Percentiles rank a stretch among this genome's conserved stretches.
Conservation (phyloP, 2,797 vertebrate species). For the Xenentodon cancila region DNA sequence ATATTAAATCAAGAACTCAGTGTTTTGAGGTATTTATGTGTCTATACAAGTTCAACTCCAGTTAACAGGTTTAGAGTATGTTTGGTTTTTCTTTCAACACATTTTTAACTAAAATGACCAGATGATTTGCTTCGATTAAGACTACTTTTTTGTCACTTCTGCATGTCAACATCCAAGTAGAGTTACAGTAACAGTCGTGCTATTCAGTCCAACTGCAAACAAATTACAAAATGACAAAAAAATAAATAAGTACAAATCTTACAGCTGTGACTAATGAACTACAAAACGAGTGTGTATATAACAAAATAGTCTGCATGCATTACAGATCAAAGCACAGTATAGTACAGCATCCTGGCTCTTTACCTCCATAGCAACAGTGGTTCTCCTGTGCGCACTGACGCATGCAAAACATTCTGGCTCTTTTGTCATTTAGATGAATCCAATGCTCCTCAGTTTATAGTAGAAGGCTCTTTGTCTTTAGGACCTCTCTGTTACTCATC, state of each 20-base stretch:
- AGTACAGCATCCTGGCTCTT: slow-evolving; percentile 44
- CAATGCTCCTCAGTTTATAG: slow-evolving; percentile 60
- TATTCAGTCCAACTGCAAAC: background rate
- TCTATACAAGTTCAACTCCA: too few species aligned
- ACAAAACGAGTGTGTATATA: slow-evolving; percentile 15
- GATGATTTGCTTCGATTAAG: background rate
- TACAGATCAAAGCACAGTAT: slow-evolving; percentile 62
- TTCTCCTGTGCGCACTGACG: slow-evolving; percentile 64
- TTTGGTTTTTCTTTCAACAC: background rate
- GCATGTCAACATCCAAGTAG: too few species aligned
- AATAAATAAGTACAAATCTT: background rate
- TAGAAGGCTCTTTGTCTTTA: slow-evolving; percentile 66
- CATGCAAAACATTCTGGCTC: slow-evolving; percentile 63
- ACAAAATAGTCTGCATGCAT: slow-evolving; percentile 43
- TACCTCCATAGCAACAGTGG: slow-evolving; percentile 79
- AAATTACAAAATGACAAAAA: background rate
- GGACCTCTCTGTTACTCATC: slow-evolving; percentile 51
- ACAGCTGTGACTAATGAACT: slow-evolving; percentile 10
- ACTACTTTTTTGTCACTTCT: background rate
- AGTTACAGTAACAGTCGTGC: too few species aligned
- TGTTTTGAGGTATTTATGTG: slow-evolving; percentile 17
- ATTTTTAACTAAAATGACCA: background rate
- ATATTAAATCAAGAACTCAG: slow-evolving; percentile 22
- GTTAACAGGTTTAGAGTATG: background rate
- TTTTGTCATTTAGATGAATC: slow-evolving; percentile 85